Evolutionary conservation across 2,888 invertebrate species (phyloP).

Genomic region (Rhagophthalmus giganteus): DNA sequence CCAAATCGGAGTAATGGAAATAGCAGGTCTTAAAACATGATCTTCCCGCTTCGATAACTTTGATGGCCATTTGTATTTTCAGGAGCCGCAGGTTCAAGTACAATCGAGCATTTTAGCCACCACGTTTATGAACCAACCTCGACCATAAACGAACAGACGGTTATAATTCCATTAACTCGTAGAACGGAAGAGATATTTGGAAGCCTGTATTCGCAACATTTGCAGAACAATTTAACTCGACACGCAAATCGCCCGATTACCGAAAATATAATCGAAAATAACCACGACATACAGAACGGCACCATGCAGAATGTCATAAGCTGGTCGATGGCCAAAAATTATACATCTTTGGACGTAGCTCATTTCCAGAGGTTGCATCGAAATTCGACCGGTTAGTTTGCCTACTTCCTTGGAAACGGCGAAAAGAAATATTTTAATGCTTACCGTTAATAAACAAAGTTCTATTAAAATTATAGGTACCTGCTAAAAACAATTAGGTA

Average conservation of each 20-base stretch:
- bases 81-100: slow-evolving; percentile 57
- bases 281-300: slow-evolving; percentile 7
- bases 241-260: neutral
- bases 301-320: slow-evolving; percentile 50
- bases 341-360: slow-evolving; percentile 42
- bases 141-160: slow-evolving; percentile 58
- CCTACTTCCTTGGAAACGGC: too few relatives aligned
- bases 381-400: neutral
- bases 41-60: neutral
- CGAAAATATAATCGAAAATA: slow-evolving; percentile 1
- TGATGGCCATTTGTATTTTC: slow-evolving; percentile 36
- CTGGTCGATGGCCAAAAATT: slow-evolving; percentile 53
- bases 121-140: slow-evolving; percentile 65
- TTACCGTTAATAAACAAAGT: too few relatives aligned
- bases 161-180: slow-evolving; percentile 67
- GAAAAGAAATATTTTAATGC: too few relatives aligned
- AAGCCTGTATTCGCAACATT: slow-evolving; percentile 47
- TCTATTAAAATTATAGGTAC: too few relatives aligned
- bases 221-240: slow-evolving; percentile 21
- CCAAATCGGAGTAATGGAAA: slow-evolving; percentile 74
- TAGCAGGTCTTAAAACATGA: slow-evolving; percentile 45
- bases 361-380: neutral
- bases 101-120: slow-evolving; percentile 64
- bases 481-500: too few relatives aligned
- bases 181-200: slow-evolving; percentile 65